Percentiles rank a stretch among this genome's conserved stretches.
phyloP scores from a whole-genome alignment of 2,797 vertebrate genomes.

The Hirundo rustica region DNA sequence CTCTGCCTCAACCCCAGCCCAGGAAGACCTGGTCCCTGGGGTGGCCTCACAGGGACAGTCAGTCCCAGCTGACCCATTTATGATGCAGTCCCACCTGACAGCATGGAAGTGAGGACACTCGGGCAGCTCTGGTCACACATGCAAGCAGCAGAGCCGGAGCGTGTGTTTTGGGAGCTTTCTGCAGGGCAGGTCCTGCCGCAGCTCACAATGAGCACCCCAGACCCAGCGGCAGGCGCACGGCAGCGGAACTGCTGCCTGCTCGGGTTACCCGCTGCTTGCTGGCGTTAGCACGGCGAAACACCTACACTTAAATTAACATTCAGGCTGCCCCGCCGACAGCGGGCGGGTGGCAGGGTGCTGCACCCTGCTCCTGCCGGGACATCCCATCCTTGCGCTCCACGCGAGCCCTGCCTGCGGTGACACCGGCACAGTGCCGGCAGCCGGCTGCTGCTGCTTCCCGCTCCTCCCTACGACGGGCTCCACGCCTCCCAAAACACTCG shows the following conservation, averaged over 20 bases:
- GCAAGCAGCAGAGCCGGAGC: neutral
- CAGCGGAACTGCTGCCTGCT: neutral
- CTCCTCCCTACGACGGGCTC: neutral
- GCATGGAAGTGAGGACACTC: neutral
- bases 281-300: accelerated
- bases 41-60: neutral
- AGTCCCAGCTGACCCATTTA: too few species aligned
- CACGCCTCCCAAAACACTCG: neutral
- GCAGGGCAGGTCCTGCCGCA: neutral
- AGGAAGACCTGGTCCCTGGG: neutral
- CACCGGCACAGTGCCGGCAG: neutral
- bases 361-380: neutral
- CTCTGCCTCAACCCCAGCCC: neutral
- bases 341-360: neutral
- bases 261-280: accelerated
- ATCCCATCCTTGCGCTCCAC: accelerated
- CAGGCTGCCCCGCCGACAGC: neutral
- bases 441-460: accelerated
- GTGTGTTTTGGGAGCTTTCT: neutral
- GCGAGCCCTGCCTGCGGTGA: neutral
- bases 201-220: neutral
- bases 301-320: neutral
- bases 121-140: neutral
- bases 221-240: accelerated
- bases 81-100: neutral